Conservation (phyloP, 2,888 invertebrate species). For the Punctoribates punctum region DNA sequence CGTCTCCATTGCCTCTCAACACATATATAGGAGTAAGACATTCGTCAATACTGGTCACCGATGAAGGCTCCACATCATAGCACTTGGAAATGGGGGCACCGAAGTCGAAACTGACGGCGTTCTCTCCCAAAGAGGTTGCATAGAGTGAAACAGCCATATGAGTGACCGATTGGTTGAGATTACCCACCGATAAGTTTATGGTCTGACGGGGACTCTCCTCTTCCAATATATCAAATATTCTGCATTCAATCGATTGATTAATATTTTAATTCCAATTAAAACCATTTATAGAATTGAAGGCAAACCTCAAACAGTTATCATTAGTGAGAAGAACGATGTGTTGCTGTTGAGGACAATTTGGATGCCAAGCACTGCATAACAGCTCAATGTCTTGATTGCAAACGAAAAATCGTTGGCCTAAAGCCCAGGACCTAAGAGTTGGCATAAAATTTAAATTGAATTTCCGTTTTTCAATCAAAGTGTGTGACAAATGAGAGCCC, state of each 20-base stretch:
- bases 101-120: conserved; percentile 81
- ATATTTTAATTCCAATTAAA: conserved; percentile 10
- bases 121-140: conserved; percentile 65
- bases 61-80: conserved; percentile 28
- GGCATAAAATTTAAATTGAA: conserved; percentile 3
- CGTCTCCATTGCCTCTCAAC: conserved; percentile 77
- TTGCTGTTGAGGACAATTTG: conserved; percentile 68
- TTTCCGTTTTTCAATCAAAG: background rate
- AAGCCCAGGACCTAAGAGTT: conserved; percentile 63
- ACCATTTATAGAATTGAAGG: no score
- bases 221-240: conserved; percentile 21
- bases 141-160: conserved; percentile 2
- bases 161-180: background rate
- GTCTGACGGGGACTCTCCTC: background rate
- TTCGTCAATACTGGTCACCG: conserved; percentile 16
- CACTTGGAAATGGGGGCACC: conserved; percentile 57
- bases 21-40: conserved; percentile 69
- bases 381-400: conserved; percentile 57
- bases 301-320: conserved; percentile 77
- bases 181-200: background rate
- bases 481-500: background rate
- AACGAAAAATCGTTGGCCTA: conserved; percentile 70
- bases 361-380: conserved; percentile 75
- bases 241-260: background rate
- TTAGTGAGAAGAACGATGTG: conserved; percentile 76